Conservation (phyloP, 1,140 invertebrate genomes). For the Zeugodacus cucurbitae region DNA sequence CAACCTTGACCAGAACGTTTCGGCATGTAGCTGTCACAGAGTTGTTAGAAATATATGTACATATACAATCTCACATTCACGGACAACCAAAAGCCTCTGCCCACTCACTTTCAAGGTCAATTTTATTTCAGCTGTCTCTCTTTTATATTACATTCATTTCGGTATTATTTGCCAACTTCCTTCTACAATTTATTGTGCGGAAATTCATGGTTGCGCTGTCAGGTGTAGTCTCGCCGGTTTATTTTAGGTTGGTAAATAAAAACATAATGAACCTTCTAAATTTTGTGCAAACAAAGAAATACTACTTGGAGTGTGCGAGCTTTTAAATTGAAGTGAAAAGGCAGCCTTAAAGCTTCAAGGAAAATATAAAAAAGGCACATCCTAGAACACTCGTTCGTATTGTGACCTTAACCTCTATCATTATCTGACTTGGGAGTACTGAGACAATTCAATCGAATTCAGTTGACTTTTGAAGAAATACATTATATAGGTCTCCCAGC, state of each 20-base stretch:
- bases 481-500: too few species aligned
- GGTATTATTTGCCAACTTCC: neutral
- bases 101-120: neutral
- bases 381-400: too few species aligned
- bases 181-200: slow-evolving; percentile 9
- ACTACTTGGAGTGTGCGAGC: neutral
- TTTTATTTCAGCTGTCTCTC: neutral
- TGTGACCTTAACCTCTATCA: too few species aligned
- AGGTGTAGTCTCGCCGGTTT: neutral
- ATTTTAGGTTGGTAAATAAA: neutral
- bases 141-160: neutral
- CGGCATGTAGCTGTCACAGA: neutral
- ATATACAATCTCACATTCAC: neutral
- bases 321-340: too few species aligned
- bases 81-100: neutral
- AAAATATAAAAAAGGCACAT: too few species aligned
- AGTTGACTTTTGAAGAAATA: too few species aligned
- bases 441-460: too few species aligned
- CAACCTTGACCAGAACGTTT: neutral
- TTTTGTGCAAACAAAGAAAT: neutral
- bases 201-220: neutral
- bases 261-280: neutral
- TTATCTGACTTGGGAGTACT: too few species aligned
- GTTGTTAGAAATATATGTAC: neutral
- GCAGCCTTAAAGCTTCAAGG: too few species aligned